A percentile compares a stretch with the other conserved stretches of the same genome.
phyloP scores from a whole-genome alignment of 1,140 invertebrate species.

The Limonius californicus region DNA sequence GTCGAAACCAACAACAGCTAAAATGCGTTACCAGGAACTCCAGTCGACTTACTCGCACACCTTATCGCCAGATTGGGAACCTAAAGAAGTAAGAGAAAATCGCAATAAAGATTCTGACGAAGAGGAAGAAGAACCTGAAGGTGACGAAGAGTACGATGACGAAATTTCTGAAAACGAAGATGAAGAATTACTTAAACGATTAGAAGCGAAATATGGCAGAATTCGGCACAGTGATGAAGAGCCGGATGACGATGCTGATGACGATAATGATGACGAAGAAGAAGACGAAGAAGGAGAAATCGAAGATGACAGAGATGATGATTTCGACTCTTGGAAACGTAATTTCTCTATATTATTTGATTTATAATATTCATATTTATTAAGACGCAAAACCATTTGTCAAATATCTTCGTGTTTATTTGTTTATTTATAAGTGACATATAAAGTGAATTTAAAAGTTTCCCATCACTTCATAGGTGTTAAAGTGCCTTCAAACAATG shows the following conservation, averaged over 20 bases:
- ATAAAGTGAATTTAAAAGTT: no score
- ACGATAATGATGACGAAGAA: constrained; percentile 37
- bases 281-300: constrained; percentile 43
- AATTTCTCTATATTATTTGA: constrained; percentile 16
- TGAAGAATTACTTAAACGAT: constrained; percentile 60
- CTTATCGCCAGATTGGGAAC: constrained; percentile 39
- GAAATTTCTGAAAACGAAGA: constrained; percentile 54
- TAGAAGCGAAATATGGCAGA: constrained; percentile 69
- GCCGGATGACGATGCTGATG: constrained; percentile 49
- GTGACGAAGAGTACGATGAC: constrained; percentile 53
- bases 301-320: constrained; percentile 26
- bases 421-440: background rate
- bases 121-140: constrained; percentile 42
- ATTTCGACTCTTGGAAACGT: constrained; percentile 30
- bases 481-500: background rate
- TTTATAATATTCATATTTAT: constrained; percentile 9
- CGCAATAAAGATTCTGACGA: constrained; percentile 42
- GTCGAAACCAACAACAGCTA: constrained; percentile 25
- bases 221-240: constrained; percentile 54
- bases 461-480: background rate
- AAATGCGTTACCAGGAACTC: constrained; percentile 38
- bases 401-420: background rate
- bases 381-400: background rate
- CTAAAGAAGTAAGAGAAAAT: constrained; percentile 46
- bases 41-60: constrained; percentile 36